Conservation (phyloP, 2,797 vertebrate species). For the Otolemur crassicaudatus region DNA sequence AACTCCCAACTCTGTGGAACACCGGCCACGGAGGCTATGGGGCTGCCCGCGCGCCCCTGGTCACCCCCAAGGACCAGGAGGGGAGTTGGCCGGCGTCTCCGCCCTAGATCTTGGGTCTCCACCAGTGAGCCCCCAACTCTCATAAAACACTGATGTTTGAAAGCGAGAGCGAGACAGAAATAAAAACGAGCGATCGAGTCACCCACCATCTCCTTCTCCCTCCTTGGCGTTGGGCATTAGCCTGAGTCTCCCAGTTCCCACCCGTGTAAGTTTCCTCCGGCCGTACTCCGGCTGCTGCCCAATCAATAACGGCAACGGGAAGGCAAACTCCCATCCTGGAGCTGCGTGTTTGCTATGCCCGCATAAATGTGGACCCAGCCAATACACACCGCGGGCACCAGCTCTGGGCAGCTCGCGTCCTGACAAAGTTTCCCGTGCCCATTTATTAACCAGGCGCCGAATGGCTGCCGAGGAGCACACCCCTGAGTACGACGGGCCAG, state of each 20-base stretch:
- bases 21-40: neutral
- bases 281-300: slow-evolving; percentile 63
- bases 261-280: slow-evolving; percentile 69
- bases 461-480: slow-evolving; percentile 81
- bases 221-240: slow-evolving; percentile 36
- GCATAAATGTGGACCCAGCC: slow-evolving; percentile 60
- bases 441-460: slow-evolving; percentile 74
- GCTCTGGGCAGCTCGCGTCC: slow-evolving; percentile 76
- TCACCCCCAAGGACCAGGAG: neutral
- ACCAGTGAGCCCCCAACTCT: slow-evolving; percentile 58
- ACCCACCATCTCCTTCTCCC: slow-evolving; percentile 32
- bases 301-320: slow-evolving; percentile 31
- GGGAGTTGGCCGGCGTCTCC: slow-evolving; percentile 20
- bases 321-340: slow-evolving; percentile 67
- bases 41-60: neutral
- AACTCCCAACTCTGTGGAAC: slow-evolving; percentile 57
- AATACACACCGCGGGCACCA: slow-evolving; percentile 58
- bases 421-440: slow-evolving; percentile 84
- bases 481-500: slow-evolving; percentile 28
- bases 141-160: slow-evolving; percentile 41
- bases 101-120: slow-evolving; percentile 1
- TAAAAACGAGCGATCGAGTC: slow-evolving; percentile 10
- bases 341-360: slow-evolving; percentile 66
- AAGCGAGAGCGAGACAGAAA: slow-evolving; percentile 48
- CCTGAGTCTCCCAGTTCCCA: slow-evolving; percentile 35